Percentiles rank a stretch among this genome's conserved stretches.
Conservation (phyloP, 2,797 vertebrate species). For the Bovichtus diacanthus region DNA sequence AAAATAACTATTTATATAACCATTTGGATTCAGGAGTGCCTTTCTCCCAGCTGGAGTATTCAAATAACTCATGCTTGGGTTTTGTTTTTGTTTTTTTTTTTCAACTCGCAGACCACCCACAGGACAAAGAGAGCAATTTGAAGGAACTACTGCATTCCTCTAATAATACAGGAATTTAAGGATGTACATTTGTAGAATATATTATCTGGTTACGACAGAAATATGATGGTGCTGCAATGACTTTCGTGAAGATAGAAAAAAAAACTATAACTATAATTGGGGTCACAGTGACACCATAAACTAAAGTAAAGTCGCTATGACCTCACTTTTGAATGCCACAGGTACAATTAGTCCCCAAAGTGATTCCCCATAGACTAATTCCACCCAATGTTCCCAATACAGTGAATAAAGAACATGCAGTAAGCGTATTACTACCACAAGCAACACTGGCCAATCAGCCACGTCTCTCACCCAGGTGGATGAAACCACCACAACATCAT, state of each 20-base stretch:
- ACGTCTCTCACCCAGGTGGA: neutral
- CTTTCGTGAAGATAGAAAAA: neutral
- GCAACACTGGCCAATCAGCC: conserved; percentile 1
- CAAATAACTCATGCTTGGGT: conserved; percentile 32
- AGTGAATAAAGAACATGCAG: neutral
- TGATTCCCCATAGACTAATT: neutral
- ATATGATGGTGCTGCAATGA: neutral
- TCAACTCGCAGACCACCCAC: conserved; percentile 46
- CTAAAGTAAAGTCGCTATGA: neutral
- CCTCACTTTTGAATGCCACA: neutral
- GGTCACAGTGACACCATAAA: neutral
- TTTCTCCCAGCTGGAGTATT: conserved; percentile 42
- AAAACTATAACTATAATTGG: neutral
- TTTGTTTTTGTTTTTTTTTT: too few relatives aligned
- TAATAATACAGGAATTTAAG: neutral
- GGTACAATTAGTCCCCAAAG: neutral
- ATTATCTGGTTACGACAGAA: neutral
- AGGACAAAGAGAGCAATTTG: conserved; percentile 29
- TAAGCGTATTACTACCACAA: neutral
- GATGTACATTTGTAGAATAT: neutral
- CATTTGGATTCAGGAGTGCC: conserved; percentile 37
- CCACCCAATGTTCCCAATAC: conserved; percentile 2
- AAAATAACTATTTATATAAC: neutral
- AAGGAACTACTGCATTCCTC: neutral
- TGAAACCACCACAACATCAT: conserved; percentile 23